phyloP scores from a whole-genome alignment of 2,888 invertebrate species.

The Drosophila anomalata region DNA sequence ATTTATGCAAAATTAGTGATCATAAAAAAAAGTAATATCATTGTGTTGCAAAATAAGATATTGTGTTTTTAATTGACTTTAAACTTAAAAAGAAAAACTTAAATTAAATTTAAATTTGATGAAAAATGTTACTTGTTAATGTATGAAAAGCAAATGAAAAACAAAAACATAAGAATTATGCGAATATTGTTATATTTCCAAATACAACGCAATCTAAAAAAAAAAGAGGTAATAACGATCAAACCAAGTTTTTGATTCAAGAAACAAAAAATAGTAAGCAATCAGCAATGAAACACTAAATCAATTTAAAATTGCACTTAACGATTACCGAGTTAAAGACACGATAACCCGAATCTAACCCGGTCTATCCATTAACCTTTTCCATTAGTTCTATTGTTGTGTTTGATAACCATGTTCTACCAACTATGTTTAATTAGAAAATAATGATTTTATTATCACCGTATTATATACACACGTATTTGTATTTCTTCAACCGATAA shows the following conservation, averaged over 20 bases:
- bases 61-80: slow-evolving; percentile 37
- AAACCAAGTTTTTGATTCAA: slow-evolving; percentile 61
- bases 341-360: neutral
- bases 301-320: slow-evolving; percentile 49
- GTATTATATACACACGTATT: slow-evolving; percentile 18
- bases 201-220: slow-evolving; percentile 43
- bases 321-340: slow-evolving; percentile 8
- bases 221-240: slow-evolving; percentile 54
- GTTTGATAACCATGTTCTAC: slow-evolving; percentile 35
- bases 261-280: slow-evolving; percentile 60
- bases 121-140: slow-evolving; percentile 64
- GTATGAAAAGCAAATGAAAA: slow-evolving; percentile 53
- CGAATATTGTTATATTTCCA: slow-evolving; percentile 41
- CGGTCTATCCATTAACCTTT: slow-evolving; percentile 17
- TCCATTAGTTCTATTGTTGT: slow-evolving; percentile 33
- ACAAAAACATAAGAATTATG: slow-evolving; percentile 36
- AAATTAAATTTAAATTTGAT: slow-evolving; percentile 35
- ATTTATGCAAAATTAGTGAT: slow-evolving; percentile 48
- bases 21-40: slow-evolving; percentile 53
- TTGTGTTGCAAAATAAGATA: slow-evolving; percentile 61
- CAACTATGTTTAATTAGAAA: slow-evolving; percentile 31
- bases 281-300: slow-evolving; percentile 52
- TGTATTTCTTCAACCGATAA: slow-evolving; percentile 37
- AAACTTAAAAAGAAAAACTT: neutral
- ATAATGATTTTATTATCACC: slow-evolving; percentile 19